phyloP scores from a whole-genome alignment of 2,113 vertebrate genomes.

The Martes martes region DNA sequence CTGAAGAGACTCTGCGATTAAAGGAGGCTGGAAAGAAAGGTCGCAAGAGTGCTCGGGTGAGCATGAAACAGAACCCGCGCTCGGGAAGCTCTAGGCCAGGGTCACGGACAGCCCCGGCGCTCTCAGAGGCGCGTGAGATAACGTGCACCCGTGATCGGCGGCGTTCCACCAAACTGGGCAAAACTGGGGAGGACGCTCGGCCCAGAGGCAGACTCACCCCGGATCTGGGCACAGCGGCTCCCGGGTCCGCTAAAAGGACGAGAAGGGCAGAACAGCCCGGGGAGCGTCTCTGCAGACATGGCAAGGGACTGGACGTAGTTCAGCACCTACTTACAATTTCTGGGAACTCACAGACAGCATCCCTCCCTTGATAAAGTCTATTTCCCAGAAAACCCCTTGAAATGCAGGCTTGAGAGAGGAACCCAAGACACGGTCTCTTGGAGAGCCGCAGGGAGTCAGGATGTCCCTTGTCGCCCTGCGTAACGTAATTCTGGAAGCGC shows the following conservation, averaged over 20 bases:
- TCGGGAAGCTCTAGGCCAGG: too few relatives aligned
- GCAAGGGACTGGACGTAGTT: accelerated
- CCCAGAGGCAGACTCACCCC: accelerated
- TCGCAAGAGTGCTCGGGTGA: accelerated
- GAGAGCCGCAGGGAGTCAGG: not conserved
- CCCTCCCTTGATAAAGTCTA: not conserved
- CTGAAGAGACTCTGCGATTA: not conserved
- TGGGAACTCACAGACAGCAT: not conserved
- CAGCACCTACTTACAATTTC: accelerated
- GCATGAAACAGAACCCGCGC: accelerated
- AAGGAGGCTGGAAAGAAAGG: accelerated
- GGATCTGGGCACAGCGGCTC: accelerated
- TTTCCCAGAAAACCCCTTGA: not conserved
- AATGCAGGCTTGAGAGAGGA: not conserved
- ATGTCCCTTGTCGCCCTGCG: accelerated
- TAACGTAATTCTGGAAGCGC: not conserved
- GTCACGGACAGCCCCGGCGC: not conserved
- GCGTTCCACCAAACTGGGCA: not conserved
- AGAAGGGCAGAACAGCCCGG: not conserved
- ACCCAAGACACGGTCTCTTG: not conserved
- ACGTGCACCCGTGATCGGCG: accelerated
- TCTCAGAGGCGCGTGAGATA: not conserved
- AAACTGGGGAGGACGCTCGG: accelerated
- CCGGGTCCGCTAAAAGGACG: accelerated
- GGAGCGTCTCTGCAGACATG: accelerated